Evolutionary conservation across 1,140 invertebrate genomes (phyloP), one percentile per base, ranked within the genome.

Genomic region (Idris sp.): DNA sequence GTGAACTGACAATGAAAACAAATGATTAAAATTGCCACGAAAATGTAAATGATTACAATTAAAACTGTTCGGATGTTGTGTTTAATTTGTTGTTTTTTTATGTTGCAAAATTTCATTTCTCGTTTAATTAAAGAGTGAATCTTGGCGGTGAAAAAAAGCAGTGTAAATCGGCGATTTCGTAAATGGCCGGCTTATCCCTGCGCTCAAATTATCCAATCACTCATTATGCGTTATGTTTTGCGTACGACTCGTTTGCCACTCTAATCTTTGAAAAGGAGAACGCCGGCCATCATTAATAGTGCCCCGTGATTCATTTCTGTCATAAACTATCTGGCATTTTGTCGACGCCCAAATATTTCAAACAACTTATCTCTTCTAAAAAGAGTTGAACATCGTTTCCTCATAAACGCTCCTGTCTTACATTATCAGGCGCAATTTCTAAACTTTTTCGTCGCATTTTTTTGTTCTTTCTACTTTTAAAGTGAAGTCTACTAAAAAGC

Each of bases 261-360:
- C 58, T 59, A 65, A 65, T 65, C 61, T 31, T 54, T 49, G 19
- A 25, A 65, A 53, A 67, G 40, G 49, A 38, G 51, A 46, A 48
- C 33, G 31, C 43, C 14, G 51, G 13, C 25, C 49, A 48, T 48
- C 49, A 67, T 67, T 67, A 67, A 67, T 48, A 56, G 33, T 11
- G 18, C 2, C 15, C 4, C n/a, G 22, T 56, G 62, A 67, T 67
- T 67, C 46, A 48, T 67, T 67, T 48, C 25, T 48, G 51, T 56
- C 49, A 56, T 67, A 54, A 67, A 67, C 49, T 67, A 56, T 48
- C 62, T 51, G 36, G 46, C 14, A 64, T 51, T 64, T 40, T 35
- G 49, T 56, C 43, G 62, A 46, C 51, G 62, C 49, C 41, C 62
- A 43, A 67, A 67, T 67, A 56, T 67, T 67, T 67, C 30, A 56